Conservation (phyloP, 1,140 invertebrate species). For the Cyclargus thomasi region DNA sequence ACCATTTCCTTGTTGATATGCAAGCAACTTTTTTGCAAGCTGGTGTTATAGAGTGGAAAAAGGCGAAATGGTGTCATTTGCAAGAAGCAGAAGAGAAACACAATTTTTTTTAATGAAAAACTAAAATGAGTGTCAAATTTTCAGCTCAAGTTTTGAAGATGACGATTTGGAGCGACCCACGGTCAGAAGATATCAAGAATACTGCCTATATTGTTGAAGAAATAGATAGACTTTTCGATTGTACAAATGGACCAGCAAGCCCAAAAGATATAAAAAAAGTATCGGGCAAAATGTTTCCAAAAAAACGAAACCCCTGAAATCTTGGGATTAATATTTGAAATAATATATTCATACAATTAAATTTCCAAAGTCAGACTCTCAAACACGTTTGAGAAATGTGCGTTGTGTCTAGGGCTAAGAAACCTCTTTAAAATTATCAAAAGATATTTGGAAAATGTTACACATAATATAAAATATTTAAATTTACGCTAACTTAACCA, state of each 20-base stretch:
- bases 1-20: background rate
- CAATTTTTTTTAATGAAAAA: constrained; percentile 18
- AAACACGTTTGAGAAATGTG: constrained; percentile 3
- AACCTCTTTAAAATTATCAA: constrained; percentile 9
- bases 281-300: constrained; percentile 27
- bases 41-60: constrained; percentile 20
- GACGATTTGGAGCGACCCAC: constrained; percentile 9
- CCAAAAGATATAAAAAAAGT: constrained; percentile 23
- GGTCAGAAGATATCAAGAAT: constrained; percentile 23
- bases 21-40: constrained; percentile 24
- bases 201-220: constrained; percentile 27
- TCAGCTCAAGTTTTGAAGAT: constrained; percentile 30
- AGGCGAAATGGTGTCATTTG: constrained; percentile 22
- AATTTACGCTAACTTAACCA: too few species aligned
- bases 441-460: too few species aligned
- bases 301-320: constrained; percentile 16
- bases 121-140: constrained; percentile 31
- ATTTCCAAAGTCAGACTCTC: constrained; percentile 11
- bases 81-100: constrained; percentile 26
- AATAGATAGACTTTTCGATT: constrained; percentile 27
- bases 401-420: background rate
- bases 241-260: constrained; percentile 27
- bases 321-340: constrained; percentile 7
- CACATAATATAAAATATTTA: too few species aligned
- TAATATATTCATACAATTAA: constrained; percentile 14